Evolutionary conservation across 2,797 vertebrate genomes (phyloP).

Genomic region (Allobates femoralis): DNA sequence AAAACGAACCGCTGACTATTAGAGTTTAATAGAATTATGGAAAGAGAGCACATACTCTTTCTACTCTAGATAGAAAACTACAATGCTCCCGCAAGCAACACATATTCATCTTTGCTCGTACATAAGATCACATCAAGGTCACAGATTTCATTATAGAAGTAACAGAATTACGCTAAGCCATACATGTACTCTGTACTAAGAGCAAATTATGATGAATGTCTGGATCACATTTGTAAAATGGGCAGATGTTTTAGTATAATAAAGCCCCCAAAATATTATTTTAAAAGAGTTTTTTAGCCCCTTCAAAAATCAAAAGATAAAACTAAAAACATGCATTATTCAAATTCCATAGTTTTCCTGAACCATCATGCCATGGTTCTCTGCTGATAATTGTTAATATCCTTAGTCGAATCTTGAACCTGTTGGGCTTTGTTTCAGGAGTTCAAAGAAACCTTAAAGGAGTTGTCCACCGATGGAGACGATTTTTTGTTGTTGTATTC

Average conservation of each 20-base stretch:
- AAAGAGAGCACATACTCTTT: background rate
- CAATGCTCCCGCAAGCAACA: background rate
- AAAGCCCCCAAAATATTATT: no score
- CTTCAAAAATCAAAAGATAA: no score
- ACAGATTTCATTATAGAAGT: conserved; percentile 12
- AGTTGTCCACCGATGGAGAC: no score
- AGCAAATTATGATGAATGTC: background rate
- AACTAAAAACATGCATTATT: no score
- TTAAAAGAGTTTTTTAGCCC: no score
- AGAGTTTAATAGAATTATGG: background rate
- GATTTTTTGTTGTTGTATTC: no score
- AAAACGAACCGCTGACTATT: background rate
- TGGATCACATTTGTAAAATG: background rate
- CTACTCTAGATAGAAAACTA: background rate
- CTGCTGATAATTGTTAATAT: no score
- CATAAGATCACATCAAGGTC: conserved; percentile 19
- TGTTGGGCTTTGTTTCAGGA: no score
- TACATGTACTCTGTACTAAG: background rate
- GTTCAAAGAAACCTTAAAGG: no score
- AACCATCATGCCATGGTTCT: no score
- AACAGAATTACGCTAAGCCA: background rate
- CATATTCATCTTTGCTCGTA: background rate
- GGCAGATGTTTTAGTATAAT: background rate
- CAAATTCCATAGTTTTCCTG: no score
- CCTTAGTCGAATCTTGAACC: no score